phyloP scores from a whole-genome alignment of 2,113 vertebrate species.

The Macquaria ambigua region DNA sequence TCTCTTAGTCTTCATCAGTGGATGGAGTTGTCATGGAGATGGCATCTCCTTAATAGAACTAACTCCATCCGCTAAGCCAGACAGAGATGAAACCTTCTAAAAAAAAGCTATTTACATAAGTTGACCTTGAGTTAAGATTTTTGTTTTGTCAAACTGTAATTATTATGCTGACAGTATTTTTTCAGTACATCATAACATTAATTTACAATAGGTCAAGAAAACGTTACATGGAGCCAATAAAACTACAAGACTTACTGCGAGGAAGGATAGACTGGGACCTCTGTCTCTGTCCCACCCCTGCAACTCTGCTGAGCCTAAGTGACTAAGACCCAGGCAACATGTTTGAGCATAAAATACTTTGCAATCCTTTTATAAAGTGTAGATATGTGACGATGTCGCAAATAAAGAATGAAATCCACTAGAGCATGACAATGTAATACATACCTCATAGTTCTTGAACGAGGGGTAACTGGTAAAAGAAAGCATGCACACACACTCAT shows the following conservation, averaged over 20 bases:
- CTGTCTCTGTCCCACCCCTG: slow-evolving; percentile 71
- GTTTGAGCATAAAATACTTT: not conserved
- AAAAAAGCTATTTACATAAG: not conserved
- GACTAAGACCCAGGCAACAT: slow-evolving; percentile 53
- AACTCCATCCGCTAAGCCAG: not conserved
- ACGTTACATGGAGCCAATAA: not conserved
- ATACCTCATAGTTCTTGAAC: slow-evolving; percentile 83
- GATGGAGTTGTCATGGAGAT: not conserved
- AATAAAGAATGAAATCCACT: not conserved
- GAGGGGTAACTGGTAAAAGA: slow-evolving; percentile 84
- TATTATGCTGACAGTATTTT: not conserved
- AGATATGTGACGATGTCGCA: not conserved
- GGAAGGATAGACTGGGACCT: slow-evolving; percentile 50
- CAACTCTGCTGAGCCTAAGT: slow-evolving; percentile 66
- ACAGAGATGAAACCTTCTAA: not conserved
- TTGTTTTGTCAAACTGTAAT: not conserved
- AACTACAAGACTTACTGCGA: slow-evolving; percentile 65
- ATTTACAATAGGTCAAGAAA: not conserved
- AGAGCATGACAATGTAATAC: not conserved
- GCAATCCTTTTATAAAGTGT: not conserved
- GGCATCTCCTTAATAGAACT: not conserved
- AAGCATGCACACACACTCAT: slow-evolving; percentile 10
- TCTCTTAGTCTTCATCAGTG: not conserved
- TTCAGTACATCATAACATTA: not conserved
- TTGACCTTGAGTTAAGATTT: not conserved